Evolutionary conservation across 2,888 invertebrate genomes (phyloP).

Genomic region (Hirudinaria manillensis): DNA sequence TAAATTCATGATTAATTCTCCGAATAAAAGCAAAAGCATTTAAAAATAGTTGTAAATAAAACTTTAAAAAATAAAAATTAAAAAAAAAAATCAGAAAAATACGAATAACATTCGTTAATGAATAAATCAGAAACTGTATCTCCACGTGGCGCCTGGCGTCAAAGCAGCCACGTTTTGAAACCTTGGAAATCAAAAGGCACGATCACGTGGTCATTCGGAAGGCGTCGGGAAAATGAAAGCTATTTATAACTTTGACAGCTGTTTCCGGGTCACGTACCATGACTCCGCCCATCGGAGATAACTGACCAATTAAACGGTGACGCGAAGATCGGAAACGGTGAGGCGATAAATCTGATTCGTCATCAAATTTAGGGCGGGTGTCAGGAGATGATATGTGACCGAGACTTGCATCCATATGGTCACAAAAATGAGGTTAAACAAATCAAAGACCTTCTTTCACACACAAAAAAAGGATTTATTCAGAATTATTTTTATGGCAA

Average conservation of each 20-base stretch:
- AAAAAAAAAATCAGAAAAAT: too few species aligned
- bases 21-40: too few species aligned
- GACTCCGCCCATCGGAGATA: constrained; percentile 14
- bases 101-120: too few species aligned
- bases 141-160: too few species aligned
- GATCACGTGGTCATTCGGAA: not conserved
- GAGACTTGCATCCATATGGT: too few species aligned
- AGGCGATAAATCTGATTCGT: constrained; percentile 3
- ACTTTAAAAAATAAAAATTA: too few species aligned
- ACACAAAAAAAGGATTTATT: not conserved
- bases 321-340: not conserved
- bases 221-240: not conserved
- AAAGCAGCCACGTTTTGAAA: not conserved
- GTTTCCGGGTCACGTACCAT: not conserved
- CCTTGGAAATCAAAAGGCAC: too few species aligned
- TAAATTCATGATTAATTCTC: too few species aligned
- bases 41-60: too few species aligned
- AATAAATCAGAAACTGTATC: too few species aligned
- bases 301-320: constrained; percentile 11
- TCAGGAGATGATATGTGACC: not conserved
- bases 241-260: constrained; percentile 14
- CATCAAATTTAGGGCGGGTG: not conserved
- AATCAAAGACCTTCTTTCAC: not conserved
- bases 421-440: too few species aligned
- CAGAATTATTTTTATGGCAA: not conserved